Percentiles rank a stretch among this genome's conserved stretches.
phyloP scores from a whole-genome alignment of 2,888 invertebrate species.

The Monoplex corrugatus region DNA sequence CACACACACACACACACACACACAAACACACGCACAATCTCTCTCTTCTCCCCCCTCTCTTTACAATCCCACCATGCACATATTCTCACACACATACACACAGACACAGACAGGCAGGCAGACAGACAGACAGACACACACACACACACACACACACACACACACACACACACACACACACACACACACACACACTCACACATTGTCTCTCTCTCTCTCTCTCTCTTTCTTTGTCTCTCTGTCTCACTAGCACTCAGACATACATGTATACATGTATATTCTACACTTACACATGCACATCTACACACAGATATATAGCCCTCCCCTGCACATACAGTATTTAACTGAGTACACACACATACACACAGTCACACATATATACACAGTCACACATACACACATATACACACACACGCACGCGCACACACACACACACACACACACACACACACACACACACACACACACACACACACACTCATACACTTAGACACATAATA shows the following conservation, averaged over 20 bases:
- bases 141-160: no score
- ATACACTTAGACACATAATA: slow-evolving; percentile 3
- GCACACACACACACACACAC: neutral
- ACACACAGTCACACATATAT: slow-evolving; percentile 15
- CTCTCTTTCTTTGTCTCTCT: neutral
- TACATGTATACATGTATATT: neutral
- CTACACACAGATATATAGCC: neutral
- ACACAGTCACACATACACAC: neutral
- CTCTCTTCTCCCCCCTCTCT: no score
- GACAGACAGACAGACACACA: no score
- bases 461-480: slow-evolving; percentile 16
- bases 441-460: neutral
- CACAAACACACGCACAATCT: no score
- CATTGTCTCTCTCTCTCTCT: neutral
- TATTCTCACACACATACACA: no score
- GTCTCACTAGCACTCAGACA: no score
- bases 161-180: no score
- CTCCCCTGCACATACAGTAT: no score
- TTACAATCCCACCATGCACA: no score
- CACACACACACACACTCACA: no score
- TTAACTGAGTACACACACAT: neutral
- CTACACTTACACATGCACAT: neutral
- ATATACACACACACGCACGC: neutral
- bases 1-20: no score
- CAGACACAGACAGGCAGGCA: no score